phyloP scores from a whole-genome alignment of 1,140 invertebrate genomes.

The Drosophila teissieri region DNA sequence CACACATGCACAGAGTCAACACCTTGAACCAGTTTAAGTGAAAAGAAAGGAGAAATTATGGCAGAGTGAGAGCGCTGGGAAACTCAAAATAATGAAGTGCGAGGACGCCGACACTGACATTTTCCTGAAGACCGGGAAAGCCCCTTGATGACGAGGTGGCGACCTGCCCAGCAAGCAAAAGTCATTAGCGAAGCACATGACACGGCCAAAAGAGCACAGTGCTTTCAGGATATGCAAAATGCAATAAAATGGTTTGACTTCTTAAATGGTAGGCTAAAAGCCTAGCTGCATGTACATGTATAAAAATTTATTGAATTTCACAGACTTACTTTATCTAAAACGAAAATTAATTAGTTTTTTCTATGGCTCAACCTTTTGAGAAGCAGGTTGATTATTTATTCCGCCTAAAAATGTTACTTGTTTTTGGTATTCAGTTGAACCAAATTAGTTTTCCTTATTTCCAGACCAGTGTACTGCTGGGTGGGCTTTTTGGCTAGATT shows the following conservation, averaged over 20 bases:
- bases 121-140: slow-evolving; percentile 30
- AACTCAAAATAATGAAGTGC: slow-evolving; percentile 81
- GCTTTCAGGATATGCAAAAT: background rate
- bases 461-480: slow-evolving; percentile 23
- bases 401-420: background rate
- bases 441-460: background rate
- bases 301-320: too few species aligned
- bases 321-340: background rate
- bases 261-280: too few species aligned
- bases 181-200: slow-evolving; percentile 72
- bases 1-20: slow-evolving; percentile 70
- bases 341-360: background rate
- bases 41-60: slow-evolving; percentile 56
- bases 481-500: slow-evolving; percentile 45
- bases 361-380: background rate
- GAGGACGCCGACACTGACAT: slow-evolving; percentile 55
- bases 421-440: background rate
- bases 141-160: slow-evolving; percentile 12
- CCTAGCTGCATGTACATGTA: too few species aligned
- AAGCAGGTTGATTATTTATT: background rate
- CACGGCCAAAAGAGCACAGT: slow-evolving; percentile 28
- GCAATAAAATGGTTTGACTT: too few species aligned
- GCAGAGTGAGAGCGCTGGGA: slow-evolving; percentile 37
- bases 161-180: slow-evolving; percentile 61
- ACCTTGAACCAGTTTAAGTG: slow-evolving; percentile 78